These are phyloP conservation scores for Alviniconcha strummeri DNA, from an alignment of 2,888 invertebrate genomes.

Conservation along the genomic window DNA sequence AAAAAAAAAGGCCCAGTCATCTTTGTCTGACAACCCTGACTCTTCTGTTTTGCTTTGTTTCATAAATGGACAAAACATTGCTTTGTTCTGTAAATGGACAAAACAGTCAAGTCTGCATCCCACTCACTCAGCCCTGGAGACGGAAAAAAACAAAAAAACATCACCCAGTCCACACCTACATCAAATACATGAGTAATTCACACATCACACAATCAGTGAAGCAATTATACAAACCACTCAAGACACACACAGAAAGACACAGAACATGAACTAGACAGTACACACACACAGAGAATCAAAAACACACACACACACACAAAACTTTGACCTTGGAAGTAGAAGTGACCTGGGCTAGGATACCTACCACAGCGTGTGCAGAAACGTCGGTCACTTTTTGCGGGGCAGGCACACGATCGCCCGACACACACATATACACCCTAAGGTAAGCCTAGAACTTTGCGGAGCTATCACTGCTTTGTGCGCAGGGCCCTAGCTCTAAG, in stretches of 20 bases:
- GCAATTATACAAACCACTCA: neutral
- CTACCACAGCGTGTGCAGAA: constrained; percentile 8
- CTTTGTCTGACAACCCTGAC: too few species aligned
- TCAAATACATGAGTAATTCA: neutral
- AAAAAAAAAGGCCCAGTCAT: too few species aligned
- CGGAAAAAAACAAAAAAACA: neutral
- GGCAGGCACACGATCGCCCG: neutral
- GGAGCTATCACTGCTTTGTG: constrained; percentile 67
- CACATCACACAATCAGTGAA: neutral
- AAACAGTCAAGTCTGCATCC: too few species aligned
- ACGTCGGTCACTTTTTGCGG: neutral
- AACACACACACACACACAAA: neutral
- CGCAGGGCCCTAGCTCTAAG: constrained; percentile 59
- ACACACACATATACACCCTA: constrained; percentile 19
- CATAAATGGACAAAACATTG: too few species aligned
- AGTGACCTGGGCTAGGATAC: constrained; percentile 11
- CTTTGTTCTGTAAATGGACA: too few species aligned
- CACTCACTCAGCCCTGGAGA: too few species aligned
- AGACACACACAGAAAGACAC: neutral
- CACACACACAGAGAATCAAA: neutral
- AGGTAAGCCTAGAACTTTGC: constrained; percentile 52
- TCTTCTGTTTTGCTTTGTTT: too few species aligned
- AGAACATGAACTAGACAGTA: neutral
- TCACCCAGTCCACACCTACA: neutral
- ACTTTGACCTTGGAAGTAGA: constrained; percentile 1